Base-by-base conservation (phyloP, 2,797 vertebrate genomes). In the Urosaurus nigricauda region DNA sequence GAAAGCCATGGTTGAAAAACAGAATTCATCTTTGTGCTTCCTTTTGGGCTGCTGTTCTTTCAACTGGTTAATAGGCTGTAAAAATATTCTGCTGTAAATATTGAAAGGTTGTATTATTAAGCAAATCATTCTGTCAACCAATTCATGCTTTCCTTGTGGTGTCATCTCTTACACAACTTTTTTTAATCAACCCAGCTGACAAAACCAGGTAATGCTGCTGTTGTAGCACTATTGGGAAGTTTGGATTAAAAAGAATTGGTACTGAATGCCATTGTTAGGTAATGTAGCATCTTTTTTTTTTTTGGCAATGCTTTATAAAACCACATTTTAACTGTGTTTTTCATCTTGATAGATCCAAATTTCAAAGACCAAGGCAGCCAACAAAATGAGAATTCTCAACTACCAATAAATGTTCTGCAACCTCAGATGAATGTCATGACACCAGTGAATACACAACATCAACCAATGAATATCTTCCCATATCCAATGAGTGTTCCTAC, bases 401-500 rank as follows among this genome's bases (percentile, higher is more conserved):
- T 98, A 13, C 96, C 98, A 43, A 74, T 97, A 90, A 97, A 95
- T 91, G 96, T 97, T 88, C 96, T 98, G 91, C 98, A 97, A 9
- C 97, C 97, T 74, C 99, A 97, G 91, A 95, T 98, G 92, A 98
- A 97, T 86, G 97, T 96, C 91, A 94, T 98, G 87, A 95, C 95
- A 16, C 97, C 95, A 83, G 93, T 97, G 93, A 97, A 91, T 53
- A 83, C 96, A 14, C 97, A 96, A 58, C 97, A 96, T 89, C 97
- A 96, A 78, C 95, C 97, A 35, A 88, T 98, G 96, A 97, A 89
- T 88, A 97, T 98, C 80, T 98, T 98, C 73, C 97, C 98, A 0
- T 99, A 97, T 92, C 97, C 98, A 47, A 89, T 98, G 94, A 97
- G 96, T 47, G 97, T 97, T 24, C 98, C 96, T 79, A 97, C 96